phyloP scores from a whole-genome alignment of 64 coral and sea anemone species.

The Astreopora myriophthalma region DNA sequence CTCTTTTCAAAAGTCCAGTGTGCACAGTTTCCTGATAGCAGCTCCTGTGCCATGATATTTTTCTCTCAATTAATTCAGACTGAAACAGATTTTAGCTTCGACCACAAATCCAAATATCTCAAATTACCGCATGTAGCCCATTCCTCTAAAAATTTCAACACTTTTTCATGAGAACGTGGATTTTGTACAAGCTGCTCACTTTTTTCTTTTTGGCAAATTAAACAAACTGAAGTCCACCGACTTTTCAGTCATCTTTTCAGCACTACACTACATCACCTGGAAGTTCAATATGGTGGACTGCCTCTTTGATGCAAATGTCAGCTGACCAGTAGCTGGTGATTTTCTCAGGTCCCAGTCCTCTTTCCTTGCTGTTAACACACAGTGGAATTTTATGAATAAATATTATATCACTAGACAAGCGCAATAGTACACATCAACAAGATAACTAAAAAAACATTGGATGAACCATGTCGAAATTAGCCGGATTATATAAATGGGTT shows the following conservation, averaged over 20 bases:
- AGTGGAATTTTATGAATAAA: too few relatives aligned
- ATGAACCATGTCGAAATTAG: too few relatives aligned
- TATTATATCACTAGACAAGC: too few relatives aligned
- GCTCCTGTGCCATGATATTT: neutral
- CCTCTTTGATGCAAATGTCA: slow-evolving; percentile 6
- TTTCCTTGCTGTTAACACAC: too few relatives aligned
- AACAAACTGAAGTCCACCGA: neutral
- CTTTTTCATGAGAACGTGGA: neutral
- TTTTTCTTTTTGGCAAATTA: neutral
- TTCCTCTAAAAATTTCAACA: neutral
- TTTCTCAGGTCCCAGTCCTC: too few relatives aligned
- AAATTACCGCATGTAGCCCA: neutral
- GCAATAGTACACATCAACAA: too few relatives aligned
- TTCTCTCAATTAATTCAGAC: neutral
- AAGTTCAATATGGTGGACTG: slow-evolving; percentile 26
- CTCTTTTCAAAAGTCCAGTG: neutral
- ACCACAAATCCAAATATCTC: neutral
- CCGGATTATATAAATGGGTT: too few relatives aligned
- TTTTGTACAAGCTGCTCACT: neutral
- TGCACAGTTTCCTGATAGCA: neutral
- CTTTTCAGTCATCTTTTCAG: neutral
- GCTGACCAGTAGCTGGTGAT: neutral
- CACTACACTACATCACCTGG: neutral
- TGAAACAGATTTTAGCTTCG: neutral
- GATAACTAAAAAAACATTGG: too few relatives aligned